Evolutionary conservation across 1,140 invertebrate species (phyloP).

Genomic region (Ladona fulva): DNA sequence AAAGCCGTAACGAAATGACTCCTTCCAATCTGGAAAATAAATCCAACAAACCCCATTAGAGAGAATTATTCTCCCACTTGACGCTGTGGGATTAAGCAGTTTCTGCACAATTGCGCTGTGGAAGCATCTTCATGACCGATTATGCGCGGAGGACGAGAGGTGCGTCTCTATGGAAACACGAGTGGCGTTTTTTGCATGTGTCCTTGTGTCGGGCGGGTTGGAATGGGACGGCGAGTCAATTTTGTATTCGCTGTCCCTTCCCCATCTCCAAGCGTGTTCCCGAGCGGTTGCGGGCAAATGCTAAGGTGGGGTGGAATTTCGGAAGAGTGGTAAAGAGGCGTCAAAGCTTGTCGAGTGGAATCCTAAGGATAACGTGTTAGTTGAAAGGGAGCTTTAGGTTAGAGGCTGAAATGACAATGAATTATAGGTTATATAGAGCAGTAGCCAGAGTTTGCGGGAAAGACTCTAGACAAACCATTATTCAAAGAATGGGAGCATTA

Average conservation of each 20-base stretch:
- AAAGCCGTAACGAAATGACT: background rate
- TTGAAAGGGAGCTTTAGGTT: too few relatives aligned
- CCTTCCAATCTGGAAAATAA: background rate
- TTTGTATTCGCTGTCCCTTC: background rate
- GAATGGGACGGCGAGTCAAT: background rate
- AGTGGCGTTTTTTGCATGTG: background rate
- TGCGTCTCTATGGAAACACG: background rate
- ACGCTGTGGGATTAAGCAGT: background rate
- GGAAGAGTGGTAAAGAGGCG: background rate
- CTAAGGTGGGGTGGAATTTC: background rate
- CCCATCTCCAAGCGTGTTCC: background rate
- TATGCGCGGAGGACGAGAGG: too few relatives aligned
- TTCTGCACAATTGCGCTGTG: background rate
- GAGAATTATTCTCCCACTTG: background rate
- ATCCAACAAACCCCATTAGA: background rate
- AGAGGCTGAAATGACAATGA: too few relatives aligned
- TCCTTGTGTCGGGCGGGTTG: background rate
- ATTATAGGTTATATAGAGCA: too few relatives aligned
- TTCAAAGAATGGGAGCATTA: too few relatives aligned
- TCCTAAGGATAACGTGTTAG: too few relatives aligned
- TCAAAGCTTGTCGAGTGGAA: background rate
- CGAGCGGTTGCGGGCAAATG: background rate
- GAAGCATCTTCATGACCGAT: too few relatives aligned
- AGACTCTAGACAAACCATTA: too few relatives aligned
- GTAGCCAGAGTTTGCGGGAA: too few relatives aligned